Base-by-base conservation (phyloP, 2,888 invertebrate genomes). In the Ornithoptera alexandrae region DNA sequence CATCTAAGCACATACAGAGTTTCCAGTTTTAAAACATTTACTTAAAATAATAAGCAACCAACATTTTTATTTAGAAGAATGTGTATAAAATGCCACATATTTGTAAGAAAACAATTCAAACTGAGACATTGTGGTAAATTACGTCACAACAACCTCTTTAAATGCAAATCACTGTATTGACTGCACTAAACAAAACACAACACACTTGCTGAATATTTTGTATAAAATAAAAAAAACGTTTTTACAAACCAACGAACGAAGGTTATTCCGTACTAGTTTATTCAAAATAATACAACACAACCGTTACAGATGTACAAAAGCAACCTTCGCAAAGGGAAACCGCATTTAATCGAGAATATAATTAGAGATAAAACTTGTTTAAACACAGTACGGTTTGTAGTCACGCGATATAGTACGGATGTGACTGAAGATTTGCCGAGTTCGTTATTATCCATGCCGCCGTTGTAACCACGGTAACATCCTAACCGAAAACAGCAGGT, bases 301-400 rank as follows among this genome's bases (percentile, higher is more conserved):
- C 12, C 46, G 15, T 46, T 15, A 36, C 18, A 15, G 36, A 36
- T 8, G 36, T 10, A 5, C 20, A 50, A 0, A 22, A 46, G 15
- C n/a, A 60, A 65, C 69, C 69, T 62, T 64, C 42, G 62, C 57
- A 61, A 65, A 62, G 65, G 62, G 69, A 69, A 69, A 66, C 62
- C 69, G 17, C 62, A 61, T 46, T 59, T 57, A 50, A 65, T 61
- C 42, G 36, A 22, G 36, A 50, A 62, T 58, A 24, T 58, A 65
- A 69, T 69, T 69, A 65, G 20, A 42, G 30, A 46, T 58, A 20
- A 69, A 65, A 46, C 15, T 50, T 46, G 62, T 62, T 65, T 62
- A 42, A 36, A 65, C 58, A 30, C 59, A 42, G 20, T 10, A 46
- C 57, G 50, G 39, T 57, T 39, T 4, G 36, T 17, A 39, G 69